Percentiles rank a stretch among this genome's conserved stretches.
Evolutionary conservation across 2,888 invertebrate species (phyloP).

Genomic region (Lasius platythorax): DNA sequence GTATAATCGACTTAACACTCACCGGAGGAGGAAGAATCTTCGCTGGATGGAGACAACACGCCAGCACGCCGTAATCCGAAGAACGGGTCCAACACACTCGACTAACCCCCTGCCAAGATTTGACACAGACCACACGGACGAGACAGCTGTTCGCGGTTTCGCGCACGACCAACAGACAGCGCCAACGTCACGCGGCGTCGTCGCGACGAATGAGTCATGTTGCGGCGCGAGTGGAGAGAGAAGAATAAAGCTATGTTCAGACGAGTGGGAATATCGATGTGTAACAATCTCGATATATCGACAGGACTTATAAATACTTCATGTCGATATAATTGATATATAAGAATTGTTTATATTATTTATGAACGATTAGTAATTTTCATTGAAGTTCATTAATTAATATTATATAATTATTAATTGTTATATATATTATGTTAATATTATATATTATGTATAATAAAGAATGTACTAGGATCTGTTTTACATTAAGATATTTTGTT

Average conservation of each 20-base stretch:
- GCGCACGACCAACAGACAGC: slow-evolving; percentile 61
- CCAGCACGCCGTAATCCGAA: slow-evolving; percentile 37
- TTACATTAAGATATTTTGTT: too few relatives aligned
- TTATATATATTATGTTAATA: too few relatives aligned
- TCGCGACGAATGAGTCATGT: slow-evolving; percentile 25
- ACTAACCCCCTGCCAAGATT: slow-evolving; percentile 81
- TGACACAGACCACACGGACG: slow-evolving; percentile 75
- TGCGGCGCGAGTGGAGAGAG: neutral
- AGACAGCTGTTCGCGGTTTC: slow-evolving; percentile 79
- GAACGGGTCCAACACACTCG: slow-evolving; percentile 62
- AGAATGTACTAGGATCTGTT: neutral
- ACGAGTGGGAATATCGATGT: neutral
- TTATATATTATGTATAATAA: neutral
- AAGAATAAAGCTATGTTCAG: neutral
- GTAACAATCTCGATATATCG: neutral
- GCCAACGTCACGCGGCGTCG: slow-evolving; percentile 30
- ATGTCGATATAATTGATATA: neutral
- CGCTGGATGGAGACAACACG: neutral
- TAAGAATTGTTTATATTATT: neutral
- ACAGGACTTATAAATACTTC: neutral
- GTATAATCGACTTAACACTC: slow-evolving; percentile 72
- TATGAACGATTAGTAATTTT: neutral
- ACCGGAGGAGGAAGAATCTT: slow-evolving; percentile 56
- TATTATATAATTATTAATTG: too few relatives aligned
- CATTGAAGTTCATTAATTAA: too few relatives aligned